These are phyloP conservation scores for Terrapene triunguis DNA, from an alignment of 2,113 vertebrate species.

Conservation along the genomic window DNA sequence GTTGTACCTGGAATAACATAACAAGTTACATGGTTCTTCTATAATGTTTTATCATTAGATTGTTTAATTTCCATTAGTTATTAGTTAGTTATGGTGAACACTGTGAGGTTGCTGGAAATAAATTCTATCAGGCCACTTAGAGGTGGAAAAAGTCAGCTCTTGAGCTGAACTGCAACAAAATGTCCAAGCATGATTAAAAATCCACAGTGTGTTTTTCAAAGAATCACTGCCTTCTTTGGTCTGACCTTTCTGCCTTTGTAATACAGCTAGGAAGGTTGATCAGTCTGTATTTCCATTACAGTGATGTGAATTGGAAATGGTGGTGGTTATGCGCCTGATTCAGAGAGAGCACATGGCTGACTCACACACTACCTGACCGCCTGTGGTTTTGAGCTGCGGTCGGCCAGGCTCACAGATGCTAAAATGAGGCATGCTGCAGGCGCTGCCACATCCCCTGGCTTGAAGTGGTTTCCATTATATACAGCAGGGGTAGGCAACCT, in stretches of 20 bases:
- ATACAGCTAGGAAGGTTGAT: neutral
- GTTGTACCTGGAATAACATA: neutral
- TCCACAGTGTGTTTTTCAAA: neutral
- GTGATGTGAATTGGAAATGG: neutral
- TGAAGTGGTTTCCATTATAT: too few relatives aligned
- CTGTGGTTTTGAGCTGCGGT: neutral
- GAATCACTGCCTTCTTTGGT: neutral
- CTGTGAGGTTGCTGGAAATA: accelerated
- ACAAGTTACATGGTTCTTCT: accelerated
- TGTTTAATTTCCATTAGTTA: accelerated
- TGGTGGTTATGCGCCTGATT: neutral
- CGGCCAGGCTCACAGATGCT: too few relatives aligned
- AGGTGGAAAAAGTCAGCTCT: neutral
- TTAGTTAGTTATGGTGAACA: neutral
- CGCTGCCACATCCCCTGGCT: too few relatives aligned
- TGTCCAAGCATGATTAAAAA: neutral
- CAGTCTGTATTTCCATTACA: neutral
- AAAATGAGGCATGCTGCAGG: too few relatives aligned
- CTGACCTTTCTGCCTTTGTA: neutral
- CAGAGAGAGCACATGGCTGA: too few relatives aligned
- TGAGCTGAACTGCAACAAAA: neutral
- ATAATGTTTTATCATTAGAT: accelerated
- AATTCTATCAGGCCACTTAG: neutral
- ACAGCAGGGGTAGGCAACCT: too few relatives aligned
- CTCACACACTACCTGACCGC: neutral